Percentiles rank a stretch among this genome's conserved stretches.
phyloP scores from a whole-genome alignment of 2,113 vertebrate species.

The Oreocharis arfaki region DNA sequence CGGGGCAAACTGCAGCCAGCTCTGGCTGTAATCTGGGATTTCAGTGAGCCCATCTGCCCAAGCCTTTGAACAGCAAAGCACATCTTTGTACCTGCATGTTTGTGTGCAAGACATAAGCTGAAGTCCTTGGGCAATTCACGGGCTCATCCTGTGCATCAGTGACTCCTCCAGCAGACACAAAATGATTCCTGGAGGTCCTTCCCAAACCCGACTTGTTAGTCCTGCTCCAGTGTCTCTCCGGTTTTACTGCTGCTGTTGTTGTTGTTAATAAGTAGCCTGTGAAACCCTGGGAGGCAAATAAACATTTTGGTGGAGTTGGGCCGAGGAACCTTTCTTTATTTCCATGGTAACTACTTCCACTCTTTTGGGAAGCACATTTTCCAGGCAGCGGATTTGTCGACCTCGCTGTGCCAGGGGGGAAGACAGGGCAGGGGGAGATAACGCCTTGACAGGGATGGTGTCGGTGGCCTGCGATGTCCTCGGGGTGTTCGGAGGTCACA shows the following conservation, averaged over 20 bases:
- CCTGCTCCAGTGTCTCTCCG: not conserved
- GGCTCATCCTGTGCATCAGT: not conserved
- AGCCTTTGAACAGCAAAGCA: not conserved
- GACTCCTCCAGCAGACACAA: not conserved
- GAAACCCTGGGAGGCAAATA: constrained; percentile 40
- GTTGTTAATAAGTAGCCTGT: constrained; percentile 31
- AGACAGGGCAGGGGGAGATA: not conserved
- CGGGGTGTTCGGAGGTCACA: not conserved
- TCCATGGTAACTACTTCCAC: constrained; percentile 74
- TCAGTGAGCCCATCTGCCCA: not conserved
- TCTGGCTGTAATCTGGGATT: not conserved
- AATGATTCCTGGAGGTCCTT: not conserved
- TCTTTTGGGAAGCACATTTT: constrained; percentile 60
- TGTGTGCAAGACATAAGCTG: not conserved
- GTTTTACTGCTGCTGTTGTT: not conserved
- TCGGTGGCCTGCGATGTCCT: not conserved
- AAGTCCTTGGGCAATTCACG: rapidly evolving
- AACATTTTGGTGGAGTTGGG: constrained; percentile 66
- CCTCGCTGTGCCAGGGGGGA: constrained; percentile 30
- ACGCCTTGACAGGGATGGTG: rapidly evolving
- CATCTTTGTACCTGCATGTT: not conserved
- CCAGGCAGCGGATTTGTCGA: constrained; percentile 44
- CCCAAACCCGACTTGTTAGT: constrained; percentile 11
- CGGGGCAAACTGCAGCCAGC: not conserved
- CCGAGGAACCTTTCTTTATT: constrained; percentile 69